Evolutionary conservation across 2,797 vertebrate species (phyloP), one percentile per base, ranked within the genome.

Genomic region (Lates japonicus): DNA sequence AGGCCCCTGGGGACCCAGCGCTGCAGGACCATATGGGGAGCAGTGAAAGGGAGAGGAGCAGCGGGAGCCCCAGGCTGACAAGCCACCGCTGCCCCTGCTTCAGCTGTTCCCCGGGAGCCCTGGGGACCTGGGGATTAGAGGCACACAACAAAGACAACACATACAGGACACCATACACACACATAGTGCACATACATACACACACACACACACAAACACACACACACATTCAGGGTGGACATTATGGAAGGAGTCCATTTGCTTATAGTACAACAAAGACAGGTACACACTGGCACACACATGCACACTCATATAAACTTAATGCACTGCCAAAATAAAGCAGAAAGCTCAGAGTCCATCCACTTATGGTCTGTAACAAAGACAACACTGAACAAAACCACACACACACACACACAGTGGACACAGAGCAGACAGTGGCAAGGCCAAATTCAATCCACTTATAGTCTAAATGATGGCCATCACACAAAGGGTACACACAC

Each of bases 61-160:
- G 95, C 95, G 95, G 95, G 95, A 96, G 96, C 94, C 93, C 94
- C 94, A 91, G 96, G 96, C 96, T 96, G 96, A 97, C 96, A 96
- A 95, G 95, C 93, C 93, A 96, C 91, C 94, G 92, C 96, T 97
- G 96, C 96, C 96, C 96, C 95, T 89, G 94, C 93, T 96, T 96
- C 95, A 95, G 95, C 95, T 96, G 97, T 97, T 96, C 97, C 97
- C 96, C 97, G 94, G 96, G 95, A 97, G 96, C 97, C 97, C 96
- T 90, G 88, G 95, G 96, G 95, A 95, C 94, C 92, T 90, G 84
- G 84, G 95, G 95, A 96, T 96, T 95, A 95, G 93, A 94, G 83
- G 51, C 78, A 87, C 88, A 93, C 91, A 94, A 94, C 93, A 94
- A 92, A 93, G 91, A 90, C 89, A 83, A 93, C 88, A 90, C 85